These are phyloP conservation scores for Phoebastria nigripes DNA, from an alignment of 2,797 vertebrate species.

Conservation along the genomic window DNA sequence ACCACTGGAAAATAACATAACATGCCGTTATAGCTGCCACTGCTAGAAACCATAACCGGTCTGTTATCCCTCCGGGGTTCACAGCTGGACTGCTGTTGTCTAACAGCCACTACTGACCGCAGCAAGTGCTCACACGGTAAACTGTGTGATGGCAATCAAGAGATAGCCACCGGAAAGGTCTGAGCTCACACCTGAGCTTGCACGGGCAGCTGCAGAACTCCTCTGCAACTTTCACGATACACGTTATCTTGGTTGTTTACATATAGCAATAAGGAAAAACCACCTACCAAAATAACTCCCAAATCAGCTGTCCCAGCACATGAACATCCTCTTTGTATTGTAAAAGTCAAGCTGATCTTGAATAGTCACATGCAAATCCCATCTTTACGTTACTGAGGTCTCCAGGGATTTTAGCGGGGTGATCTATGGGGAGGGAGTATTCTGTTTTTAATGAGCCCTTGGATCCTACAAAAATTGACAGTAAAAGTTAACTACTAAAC, in stretches of 20 bases:
- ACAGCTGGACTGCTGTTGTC: not conserved
- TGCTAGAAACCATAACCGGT: not conserved
- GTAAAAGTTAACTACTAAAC: not conserved
- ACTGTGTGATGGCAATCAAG: not conserved
- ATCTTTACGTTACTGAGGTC: not conserved
- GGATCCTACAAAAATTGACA: not conserved
- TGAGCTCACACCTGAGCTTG: not conserved
- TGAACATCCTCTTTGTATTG: not conserved
- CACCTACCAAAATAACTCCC: not conserved
- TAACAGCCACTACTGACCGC: not conserved
- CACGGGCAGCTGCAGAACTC: not conserved
- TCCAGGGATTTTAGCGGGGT: not conserved
- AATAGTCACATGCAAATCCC: not conserved
- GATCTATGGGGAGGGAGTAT: not conserved
- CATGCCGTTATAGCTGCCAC: accelerated
- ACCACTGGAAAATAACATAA: not conserved
- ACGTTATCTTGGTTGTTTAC: not conserved
- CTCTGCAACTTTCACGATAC: not conserved
- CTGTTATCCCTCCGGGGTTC: too few relatives aligned
- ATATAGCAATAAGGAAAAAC: not conserved
- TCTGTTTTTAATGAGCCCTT: not conserved
- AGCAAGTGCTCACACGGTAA: accelerated
- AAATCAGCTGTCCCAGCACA: not conserved
- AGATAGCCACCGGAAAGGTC: not conserved
- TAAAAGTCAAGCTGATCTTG: not conserved